These are phyloP conservation scores for Oasisia sp. DNA, from an alignment of 2,888 invertebrate genomes.

Conservation along the genomic window DNA sequence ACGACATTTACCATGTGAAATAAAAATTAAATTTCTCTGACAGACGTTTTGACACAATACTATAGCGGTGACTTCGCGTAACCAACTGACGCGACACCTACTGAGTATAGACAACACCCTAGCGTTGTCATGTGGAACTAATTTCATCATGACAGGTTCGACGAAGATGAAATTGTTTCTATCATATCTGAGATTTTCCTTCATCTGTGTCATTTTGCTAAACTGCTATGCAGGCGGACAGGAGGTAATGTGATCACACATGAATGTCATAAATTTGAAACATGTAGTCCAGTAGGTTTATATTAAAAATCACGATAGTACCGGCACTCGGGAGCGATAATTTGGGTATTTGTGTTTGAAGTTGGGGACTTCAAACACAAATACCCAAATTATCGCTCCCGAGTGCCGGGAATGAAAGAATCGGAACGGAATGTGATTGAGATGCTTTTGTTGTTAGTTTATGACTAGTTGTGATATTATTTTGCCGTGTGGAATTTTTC, in stretches of 20 bases:
- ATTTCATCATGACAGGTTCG: background rate
- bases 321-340: background rate
- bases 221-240: background rate
- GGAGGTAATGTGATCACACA: background rate
- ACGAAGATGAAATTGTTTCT: background rate
- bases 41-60: background rate
- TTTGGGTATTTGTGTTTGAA: background rate
- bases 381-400: background rate
- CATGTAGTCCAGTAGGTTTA: background rate
- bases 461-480: too few relatives aligned
- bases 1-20: background rate
- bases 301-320: background rate
- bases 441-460: background rate
- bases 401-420: background rate
- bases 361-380: background rate
- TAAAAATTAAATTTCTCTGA: background rate
- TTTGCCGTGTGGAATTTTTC: too few relatives aligned
- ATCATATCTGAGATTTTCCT: background rate
- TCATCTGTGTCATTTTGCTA: background rate
- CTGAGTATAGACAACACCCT: background rate
- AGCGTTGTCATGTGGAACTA: background rate
- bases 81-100: background rate
- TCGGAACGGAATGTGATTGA: background rate
- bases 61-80: background rate
- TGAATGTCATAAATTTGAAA: background rate